Conservation (phyloP, 2,113 vertebrate genomes). For the Amblyornis subalaris region DNA sequence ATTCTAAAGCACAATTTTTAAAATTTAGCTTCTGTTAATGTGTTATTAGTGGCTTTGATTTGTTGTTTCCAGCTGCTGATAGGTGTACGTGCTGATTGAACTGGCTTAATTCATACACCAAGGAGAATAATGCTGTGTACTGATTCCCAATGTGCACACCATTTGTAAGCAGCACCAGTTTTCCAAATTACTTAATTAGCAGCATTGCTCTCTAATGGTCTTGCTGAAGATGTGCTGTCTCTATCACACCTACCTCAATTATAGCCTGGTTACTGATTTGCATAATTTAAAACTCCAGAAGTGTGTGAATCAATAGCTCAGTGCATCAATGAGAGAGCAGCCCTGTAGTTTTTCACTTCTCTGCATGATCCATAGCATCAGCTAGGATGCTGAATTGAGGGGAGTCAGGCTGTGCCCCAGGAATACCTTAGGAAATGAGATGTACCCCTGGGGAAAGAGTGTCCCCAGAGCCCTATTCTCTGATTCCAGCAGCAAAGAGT, state of each 20-base stretch:
- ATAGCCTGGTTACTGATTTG: neutral
- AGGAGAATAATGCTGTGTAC: neutral
- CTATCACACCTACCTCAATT: neutral
- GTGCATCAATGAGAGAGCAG: neutral
- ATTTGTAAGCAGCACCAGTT: neutral
- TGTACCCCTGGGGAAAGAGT: too few relatives aligned
- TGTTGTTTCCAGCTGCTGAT: neutral
- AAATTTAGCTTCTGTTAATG: neutral
- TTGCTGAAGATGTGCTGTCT: neutral
- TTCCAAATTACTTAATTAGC: neutral
- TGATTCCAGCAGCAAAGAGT: neutral
- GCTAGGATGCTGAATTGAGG: neutral
- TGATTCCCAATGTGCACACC: too few relatives aligned
- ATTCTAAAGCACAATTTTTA: neutral
- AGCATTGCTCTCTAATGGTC: fast-evolving
- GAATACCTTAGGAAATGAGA: neutral
- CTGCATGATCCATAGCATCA: neutral
- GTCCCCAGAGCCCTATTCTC: neutral
- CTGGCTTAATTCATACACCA: neutral
- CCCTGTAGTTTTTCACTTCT: neutral
- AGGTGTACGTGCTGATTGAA: neutral
- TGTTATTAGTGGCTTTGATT: neutral
- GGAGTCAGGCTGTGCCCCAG: neutral
- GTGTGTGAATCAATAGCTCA: neutral
- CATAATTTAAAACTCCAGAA: neutral